Base-by-base conservation (phyloP, 1,140 invertebrate genomes). In the Zaprionus capensis region DNA sequence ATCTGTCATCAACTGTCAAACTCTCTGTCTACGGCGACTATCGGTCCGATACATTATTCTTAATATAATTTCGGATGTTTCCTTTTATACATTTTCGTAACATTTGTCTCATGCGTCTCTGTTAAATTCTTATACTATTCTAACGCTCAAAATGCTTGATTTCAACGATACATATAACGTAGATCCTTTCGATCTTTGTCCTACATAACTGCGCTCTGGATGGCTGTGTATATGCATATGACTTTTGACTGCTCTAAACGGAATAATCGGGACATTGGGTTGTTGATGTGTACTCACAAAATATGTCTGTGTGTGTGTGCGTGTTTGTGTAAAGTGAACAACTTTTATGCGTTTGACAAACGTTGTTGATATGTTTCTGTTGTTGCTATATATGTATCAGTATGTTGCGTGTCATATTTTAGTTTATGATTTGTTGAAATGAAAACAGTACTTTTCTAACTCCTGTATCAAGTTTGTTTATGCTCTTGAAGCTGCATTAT, bases 341-440 rank as follows among this genome's bases (percentile, higher is more conserved):
- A 71, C 57, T 71, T 55, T 31, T 59, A 72, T 58, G 69, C 77
- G 56, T 73, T 61, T 81, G 86, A 79, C 76, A 85, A 88, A 90
- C 71, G 57, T 82, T 90, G 67, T 71, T 88, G 85, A 88, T 88
- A 88, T 88, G 85, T 88, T 88, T 82, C 72, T 88, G 86, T 88
- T 81, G 71, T 78, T 90, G 81, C 76, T 70, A 26, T 78, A 59
- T 75, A 62, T 67, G 55, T 71, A 38, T 75, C 36, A 59, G 49
- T 66, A 74, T 73, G 56, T 71, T 66, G 77, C 77, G 62, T 70
- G 67, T 71, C 57, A 59, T 71, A 67, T 57, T 24, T 7, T 20
- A 12, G 20, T 75, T 65, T 20, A 5, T 49, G 17, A 20, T 44
- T 80, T 69, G 5, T 49, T 36, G 28, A 71, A 76, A 44, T 31